phyloP scores from a whole-genome alignment of 2,888 invertebrate genomes.

The Drosophila anceps region DNA sequence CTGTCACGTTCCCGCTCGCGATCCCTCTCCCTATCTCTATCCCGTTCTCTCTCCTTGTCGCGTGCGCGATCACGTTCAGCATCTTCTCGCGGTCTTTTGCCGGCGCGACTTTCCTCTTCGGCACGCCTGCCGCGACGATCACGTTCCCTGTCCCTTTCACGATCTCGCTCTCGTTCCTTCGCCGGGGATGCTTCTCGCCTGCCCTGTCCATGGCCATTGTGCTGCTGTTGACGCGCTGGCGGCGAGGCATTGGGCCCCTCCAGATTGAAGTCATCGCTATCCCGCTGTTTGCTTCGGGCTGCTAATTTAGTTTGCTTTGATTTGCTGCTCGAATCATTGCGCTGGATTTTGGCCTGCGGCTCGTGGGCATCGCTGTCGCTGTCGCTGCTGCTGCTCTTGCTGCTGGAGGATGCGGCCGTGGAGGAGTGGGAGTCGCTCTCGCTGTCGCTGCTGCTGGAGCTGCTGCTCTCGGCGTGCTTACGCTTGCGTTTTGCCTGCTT shows the following conservation, averaged over 20 bases:
- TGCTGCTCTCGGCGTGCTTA: constrained; percentile 51
- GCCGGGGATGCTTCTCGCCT: constrained; percentile 21
- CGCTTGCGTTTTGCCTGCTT: constrained; percentile 59
- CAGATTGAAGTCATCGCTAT: constrained; percentile 66
- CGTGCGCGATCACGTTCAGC: constrained; percentile 12
- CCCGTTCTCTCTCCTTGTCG: constrained; percentile 14
- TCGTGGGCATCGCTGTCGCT: constrained; percentile 53
- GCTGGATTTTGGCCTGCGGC: constrained; percentile 44
- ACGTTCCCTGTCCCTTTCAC: constrained; percentile 23
- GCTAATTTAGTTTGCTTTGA: constrained; percentile 29
- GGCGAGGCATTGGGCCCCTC: constrained; percentile 51
- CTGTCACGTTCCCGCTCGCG: constrained; percentile 14
- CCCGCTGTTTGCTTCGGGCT: constrained; percentile 25
- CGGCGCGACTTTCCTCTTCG: constrained; percentile 18
- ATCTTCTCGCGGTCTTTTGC: constrained; percentile 14
- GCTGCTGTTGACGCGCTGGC: constrained; percentile 26
- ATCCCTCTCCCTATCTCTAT: constrained; percentile 21
- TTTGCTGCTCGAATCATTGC: constrained; percentile 33
- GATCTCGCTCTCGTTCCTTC: constrained; percentile 10
- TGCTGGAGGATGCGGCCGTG: constrained; percentile 43
- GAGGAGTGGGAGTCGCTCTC: constrained; percentile 43
- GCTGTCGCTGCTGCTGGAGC: constrained; percentile 43
- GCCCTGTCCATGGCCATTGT: constrained; percentile 53
- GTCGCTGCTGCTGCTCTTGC: constrained; percentile 48
- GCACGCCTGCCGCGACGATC: constrained; percentile 15